Percentiles rank a stretch among this genome's conserved stretches.
phyloP scores from a whole-genome alignment of 1,140 invertebrate genomes.

The Sinella curviseta region DNA sequence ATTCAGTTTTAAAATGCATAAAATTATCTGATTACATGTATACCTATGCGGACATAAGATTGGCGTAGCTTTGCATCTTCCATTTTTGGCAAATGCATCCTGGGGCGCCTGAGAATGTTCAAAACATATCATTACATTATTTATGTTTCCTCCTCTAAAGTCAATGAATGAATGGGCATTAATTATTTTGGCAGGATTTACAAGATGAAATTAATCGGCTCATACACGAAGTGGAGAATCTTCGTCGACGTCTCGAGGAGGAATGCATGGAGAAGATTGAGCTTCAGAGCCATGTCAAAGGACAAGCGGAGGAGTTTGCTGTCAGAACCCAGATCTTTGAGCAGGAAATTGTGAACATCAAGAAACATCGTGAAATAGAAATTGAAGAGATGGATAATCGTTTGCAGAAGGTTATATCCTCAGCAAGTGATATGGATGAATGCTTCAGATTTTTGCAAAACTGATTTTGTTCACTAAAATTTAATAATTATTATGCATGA shows the following conservation, averaged over 20 bases:
- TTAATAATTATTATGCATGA: neutral
- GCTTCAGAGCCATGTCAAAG: slow-evolving; percentile 61
- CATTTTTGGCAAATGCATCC: neutral
- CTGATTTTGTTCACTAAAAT: neutral
- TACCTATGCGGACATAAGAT: no score
- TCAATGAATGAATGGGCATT: slow-evolving; percentile 5
- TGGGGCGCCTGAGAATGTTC: neutral
- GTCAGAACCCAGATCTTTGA: slow-evolving; percentile 59
- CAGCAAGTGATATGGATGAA: neutral
- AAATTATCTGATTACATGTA: no score
- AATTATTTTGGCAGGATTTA: slow-evolving; percentile 32
- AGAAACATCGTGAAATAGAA: slow-evolving; percentile 56
- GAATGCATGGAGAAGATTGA: slow-evolving; percentile 61
- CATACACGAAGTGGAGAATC: slow-evolving; percentile 31
- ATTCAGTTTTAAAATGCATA: no score
- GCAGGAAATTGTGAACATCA: slow-evolving; percentile 60
- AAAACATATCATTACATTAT: neutral
- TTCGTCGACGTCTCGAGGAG: slow-evolving; percentile 55
- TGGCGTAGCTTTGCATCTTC: neutral
- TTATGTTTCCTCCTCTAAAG: no score
- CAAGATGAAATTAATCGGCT: slow-evolving; percentile 38
- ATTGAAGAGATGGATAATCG: slow-evolving; percentile 59
- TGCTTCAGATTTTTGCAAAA: neutral
- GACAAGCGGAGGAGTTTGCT: slow-evolving; percentile 60
- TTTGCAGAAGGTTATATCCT: slow-evolving; percentile 50